Percentiles rank a stretch among this genome's conserved stretches.
Conservation (phyloP, 2,888 invertebrate genomes). For the Microchrysa polita region DNA sequence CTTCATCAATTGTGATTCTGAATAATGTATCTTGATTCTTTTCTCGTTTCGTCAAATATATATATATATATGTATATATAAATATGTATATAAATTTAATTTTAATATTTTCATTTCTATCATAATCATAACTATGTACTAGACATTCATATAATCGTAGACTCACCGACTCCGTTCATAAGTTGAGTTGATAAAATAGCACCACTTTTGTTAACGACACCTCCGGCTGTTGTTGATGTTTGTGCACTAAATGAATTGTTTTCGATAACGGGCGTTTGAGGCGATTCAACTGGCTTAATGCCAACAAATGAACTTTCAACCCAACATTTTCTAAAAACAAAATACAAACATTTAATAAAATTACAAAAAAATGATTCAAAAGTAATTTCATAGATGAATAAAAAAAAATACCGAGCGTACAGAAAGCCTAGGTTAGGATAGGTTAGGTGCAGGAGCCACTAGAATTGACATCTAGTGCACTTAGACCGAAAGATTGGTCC, state of each 20-base stretch:
- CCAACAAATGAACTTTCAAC: conserved; percentile 92
- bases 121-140: conserved; percentile 24
- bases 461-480: too few species aligned
- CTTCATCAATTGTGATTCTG: too few species aligned
- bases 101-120: conserved; percentile 27
- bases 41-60: background rate
- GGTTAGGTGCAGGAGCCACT: too few species aligned
- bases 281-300: conserved; percentile 84
- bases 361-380: too few species aligned
- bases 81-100: conserved; percentile 36
- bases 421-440: too few species aligned
- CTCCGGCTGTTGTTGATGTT: conserved; percentile 59
- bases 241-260: conserved; percentile 59
- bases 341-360: too few species aligned
- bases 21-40: background rate
- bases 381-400: too few species aligned
- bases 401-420: too few species aligned
- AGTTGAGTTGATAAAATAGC: conserved; percentile 58
- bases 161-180: conserved; percentile 68
- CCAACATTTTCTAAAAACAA: conserved; percentile 77
- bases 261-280: conserved; percentile 79
- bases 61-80: too few species aligned
- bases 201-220: conserved; percentile 38
- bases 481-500: too few species aligned
- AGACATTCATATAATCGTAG: conserved; percentile 60